phyloP scores from a whole-genome alignment of 2,113 vertebrate genomes.

The Cebidichthys violaceus region DNA sequence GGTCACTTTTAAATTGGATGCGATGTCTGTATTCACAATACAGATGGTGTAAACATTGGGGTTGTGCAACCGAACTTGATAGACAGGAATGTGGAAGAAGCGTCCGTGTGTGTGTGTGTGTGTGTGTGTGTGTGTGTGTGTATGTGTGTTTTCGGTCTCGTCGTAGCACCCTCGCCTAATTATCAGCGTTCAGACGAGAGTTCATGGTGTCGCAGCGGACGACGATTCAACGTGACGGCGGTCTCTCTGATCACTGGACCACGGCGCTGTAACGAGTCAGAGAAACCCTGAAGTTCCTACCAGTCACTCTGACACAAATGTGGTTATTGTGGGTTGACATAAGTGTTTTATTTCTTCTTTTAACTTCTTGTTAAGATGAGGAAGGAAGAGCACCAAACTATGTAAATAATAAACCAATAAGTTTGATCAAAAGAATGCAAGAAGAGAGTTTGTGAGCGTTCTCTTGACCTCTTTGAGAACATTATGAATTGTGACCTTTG shows the following conservation, averaged over 20 bases:
- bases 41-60: background rate
- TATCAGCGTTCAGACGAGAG: background rate
- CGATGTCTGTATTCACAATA: constrained; percentile 45
- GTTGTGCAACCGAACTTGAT: constrained; percentile 28
- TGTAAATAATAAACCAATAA: background rate
- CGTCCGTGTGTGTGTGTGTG: constrained; percentile 27
- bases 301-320: background rate
- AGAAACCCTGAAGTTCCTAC: background rate
- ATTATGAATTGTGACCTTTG: background rate
- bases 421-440: background rate
- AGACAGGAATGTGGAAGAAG: constrained; percentile 22
- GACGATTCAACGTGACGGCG: background rate
- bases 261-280: background rate
- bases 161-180: constrained; percentile 29
- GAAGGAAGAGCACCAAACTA: background rate
- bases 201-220: constrained; percentile 16
- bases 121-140: constrained; percentile 31
- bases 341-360: background rate
- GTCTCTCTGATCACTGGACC: constrained; percentile 30
- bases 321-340: background rate
- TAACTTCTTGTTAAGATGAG: background rate
- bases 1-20: constrained; percentile 50
- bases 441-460: background rate
- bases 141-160: constrained; percentile 45
- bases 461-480: background rate